Evolutionary conservation across 1,140 invertebrate species (phyloP), one percentile per base, ranked within the genome.

Genomic region (Atta texana): DNA sequence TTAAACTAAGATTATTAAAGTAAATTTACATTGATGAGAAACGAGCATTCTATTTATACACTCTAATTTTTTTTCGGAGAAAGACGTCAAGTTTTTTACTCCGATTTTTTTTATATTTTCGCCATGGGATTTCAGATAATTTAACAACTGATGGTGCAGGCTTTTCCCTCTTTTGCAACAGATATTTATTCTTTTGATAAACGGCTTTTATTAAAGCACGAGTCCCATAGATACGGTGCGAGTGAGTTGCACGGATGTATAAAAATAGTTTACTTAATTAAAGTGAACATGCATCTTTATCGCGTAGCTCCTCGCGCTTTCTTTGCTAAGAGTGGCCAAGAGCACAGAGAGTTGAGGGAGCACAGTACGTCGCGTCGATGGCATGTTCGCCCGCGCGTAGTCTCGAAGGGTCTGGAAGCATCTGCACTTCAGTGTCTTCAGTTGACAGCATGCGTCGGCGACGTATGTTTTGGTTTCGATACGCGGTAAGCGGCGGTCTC

Each of bases 261-360:
- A 12, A 66, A 51, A n/a, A 64, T 51, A n/a, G 39, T 44, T 44
- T 44, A 16, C 66, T 28, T 3, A 8, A 10, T 24, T 80, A 87
- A 88, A 61, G 87, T 57, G 8, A 10, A 44, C 39, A 8, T 80
- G 74, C 74, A 12, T 10, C 31, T 87, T 77, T 89, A 84, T 21
- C 18, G 10, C 63, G 14, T 14, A 57, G 71, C 85, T 78, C 21
- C 12, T 31, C 69, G 21, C 51, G 18, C 55, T 71, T 71, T 85
- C 28, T 66, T 85, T 72, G 8, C 16, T 16, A 51, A 51, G 49
- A 51, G 3, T 51, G 0, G 3, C 14, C 64, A 39, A 66, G n/a
- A 66, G 31, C 64, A 39, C 34, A 8, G 34, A 3, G 31, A 31
- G 3, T 3, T 31, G 31, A 31, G 31, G 7, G 34, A 7, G 34